A percentile compares a stretch with the other conserved stretches of the same genome.
phyloP scores from a whole-genome alignment of 2,888 invertebrate species.

The Ophraella communa region DNA sequence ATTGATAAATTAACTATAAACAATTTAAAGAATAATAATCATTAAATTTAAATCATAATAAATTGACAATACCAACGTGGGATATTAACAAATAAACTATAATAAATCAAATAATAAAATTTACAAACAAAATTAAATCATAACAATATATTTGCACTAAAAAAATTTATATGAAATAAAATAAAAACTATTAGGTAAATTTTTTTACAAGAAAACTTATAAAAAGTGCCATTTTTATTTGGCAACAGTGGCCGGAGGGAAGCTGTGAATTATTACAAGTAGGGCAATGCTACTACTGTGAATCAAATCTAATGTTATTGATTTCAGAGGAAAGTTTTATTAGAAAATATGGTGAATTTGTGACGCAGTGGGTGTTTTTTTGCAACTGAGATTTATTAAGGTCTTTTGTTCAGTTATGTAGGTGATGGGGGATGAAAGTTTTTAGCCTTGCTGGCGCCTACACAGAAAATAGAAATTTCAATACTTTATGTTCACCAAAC shows the following conservation, averaged over 20 bases:
- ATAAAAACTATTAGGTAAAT: not conserved
- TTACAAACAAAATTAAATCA: too few relatives aligned
- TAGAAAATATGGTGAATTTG: constrained; percentile 43
- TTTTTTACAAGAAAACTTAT: not conserved
- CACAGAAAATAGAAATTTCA: not conserved
- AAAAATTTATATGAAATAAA: too few relatives aligned
- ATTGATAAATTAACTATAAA: too few relatives aligned
- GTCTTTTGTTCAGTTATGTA: constrained; percentile 1
- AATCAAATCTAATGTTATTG: constrained; percentile 42
- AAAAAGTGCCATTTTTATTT: too few relatives aligned
- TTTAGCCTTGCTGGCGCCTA: constrained; percentile 8
- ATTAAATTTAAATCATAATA: too few relatives aligned
- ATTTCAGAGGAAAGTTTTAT: constrained; percentile 44
- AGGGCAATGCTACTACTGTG: constrained; percentile 40
- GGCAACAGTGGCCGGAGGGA: not conserved
- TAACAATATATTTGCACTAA: too few relatives aligned
- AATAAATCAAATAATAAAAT: too few relatives aligned
- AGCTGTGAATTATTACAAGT: constrained; percentile 39
- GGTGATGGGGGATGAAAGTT: not conserved
- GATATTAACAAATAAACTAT: too few relatives aligned
- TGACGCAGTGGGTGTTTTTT: constrained; percentile 24
- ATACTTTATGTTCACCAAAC: not conserved
- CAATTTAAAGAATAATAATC: too few relatives aligned
- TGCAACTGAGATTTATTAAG: constrained; percentile 16
- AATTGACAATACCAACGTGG: too few relatives aligned